Conservation (phyloP, 64 coral and sea anemone species). For the Montipora capricornis region DNA sequence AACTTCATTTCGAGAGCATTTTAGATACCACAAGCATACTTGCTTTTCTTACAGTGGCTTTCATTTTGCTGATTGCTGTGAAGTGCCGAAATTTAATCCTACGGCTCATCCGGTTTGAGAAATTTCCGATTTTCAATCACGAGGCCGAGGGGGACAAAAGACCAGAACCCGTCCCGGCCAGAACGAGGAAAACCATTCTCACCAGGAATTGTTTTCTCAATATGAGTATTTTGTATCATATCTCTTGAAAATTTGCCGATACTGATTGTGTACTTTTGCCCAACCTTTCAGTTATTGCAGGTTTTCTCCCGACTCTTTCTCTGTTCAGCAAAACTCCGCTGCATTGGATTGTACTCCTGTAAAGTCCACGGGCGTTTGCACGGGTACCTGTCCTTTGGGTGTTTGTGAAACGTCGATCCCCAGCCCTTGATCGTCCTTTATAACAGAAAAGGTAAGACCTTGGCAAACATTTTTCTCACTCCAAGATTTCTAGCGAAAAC, state of each 20-base stretch:
- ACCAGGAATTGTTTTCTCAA: neutral
- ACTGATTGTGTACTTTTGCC: too few relatives aligned
- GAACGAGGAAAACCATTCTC: neutral
- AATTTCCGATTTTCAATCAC: neutral
- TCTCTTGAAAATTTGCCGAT: too few relatives aligned
- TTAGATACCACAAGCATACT: neutral
- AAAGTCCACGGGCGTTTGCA: slow-evolving; percentile 45
- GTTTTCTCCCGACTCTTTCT: too few relatives aligned
- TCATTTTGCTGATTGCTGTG: neutral
- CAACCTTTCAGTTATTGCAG: too few relatives aligned
- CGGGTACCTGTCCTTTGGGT: neutral
- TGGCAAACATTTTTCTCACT: too few relatives aligned
- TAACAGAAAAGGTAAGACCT: too few relatives aligned
- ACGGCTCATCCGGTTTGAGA: neutral
- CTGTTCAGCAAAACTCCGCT: too few relatives aligned
- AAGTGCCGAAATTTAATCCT: neutral
- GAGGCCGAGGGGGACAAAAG: neutral
- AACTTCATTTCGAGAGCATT: neutral
- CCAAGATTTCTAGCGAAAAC: too few relatives aligned
- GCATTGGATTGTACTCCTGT: too few relatives aligned
- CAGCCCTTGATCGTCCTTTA: too few relatives aligned
- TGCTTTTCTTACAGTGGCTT: neutral
- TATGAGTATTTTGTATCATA: too few relatives aligned
- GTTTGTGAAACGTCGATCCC: too few relatives aligned
- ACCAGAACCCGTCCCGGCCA: neutral